A percentile compares a stretch with the other conserved stretches of the same genome.
Evolutionary conservation across 2,888 invertebrate species (phyloP).

Genomic region (Callimorpha dominula): DNA sequence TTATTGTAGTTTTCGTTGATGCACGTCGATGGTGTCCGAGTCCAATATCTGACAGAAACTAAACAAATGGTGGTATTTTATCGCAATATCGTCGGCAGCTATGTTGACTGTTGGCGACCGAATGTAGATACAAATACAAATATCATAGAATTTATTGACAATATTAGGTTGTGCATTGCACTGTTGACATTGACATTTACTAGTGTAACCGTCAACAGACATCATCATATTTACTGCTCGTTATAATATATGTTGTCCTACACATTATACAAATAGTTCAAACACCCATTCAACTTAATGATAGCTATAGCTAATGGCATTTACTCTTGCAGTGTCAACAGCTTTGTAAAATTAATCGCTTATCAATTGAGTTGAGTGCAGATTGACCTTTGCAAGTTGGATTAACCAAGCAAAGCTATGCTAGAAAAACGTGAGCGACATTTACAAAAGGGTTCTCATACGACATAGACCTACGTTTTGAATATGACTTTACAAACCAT

Average conservation of each 20-base stretch:
- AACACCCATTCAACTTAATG: conserved; percentile 2
- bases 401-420: conserved; percentile 23
- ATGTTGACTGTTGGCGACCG: conserved; percentile 35
- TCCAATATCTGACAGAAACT: conserved; percentile 9
- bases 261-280: not conserved
- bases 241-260: not conserved
- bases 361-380: conserved; percentile 24
- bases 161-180: conserved; percentile 39
- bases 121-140: conserved; percentile 42
- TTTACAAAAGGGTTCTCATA: not conserved
- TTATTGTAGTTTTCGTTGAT: not conserved
- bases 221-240: not conserved
- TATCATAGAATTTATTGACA: conserved; percentile 58
- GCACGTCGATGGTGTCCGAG: not conserved
- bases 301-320: conserved; percentile 2
- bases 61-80: conserved; percentile 54
- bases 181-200: not conserved
- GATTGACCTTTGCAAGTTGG: conserved; percentile 28
- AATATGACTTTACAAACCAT: not conserved
- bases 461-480: not conserved
- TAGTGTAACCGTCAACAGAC: not conserved
- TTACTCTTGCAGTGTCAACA: conserved; percentile 2
- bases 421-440: conserved; percentile 16
- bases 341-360: conserved; percentile 15
- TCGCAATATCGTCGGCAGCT: conserved; percentile 52